Base-by-base conservation (phyloP, 2,797 vertebrate species). In the Mormyrops boulengeri region DNA sequence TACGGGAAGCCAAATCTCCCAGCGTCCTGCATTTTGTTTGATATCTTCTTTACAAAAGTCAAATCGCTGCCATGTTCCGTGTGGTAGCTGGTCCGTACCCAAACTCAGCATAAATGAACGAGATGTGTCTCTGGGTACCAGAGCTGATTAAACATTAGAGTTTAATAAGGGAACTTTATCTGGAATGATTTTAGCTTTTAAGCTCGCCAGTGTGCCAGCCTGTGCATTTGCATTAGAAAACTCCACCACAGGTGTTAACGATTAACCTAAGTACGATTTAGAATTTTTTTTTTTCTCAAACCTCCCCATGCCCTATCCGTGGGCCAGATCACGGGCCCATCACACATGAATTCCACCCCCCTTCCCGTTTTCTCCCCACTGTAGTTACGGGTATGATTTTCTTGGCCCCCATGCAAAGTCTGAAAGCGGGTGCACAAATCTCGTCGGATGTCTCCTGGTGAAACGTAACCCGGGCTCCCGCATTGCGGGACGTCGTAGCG, bases 161-260 rank as follows among this genome's bases (percentile, higher is more conserved):
- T 50, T 8, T 60, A 88, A 60, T 88, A 26, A 47, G 87, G 17
- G 38, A 57, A 12, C 26, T 19, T 87, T 17, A 57, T 57, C 52
- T 38, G 34, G 17, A 87, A 22, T n/a, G 53, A 57, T 19, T 30
- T 87, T 30, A 87, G 17, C 52, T 87, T 53, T 53, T 30, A 38
- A 34, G 57, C 22, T 55, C 3, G 85, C 50, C 30, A 57, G 47
- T 3, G 60, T 87, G 9, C 52, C 14, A 0, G 12, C 30, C 69
- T 9, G 9, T 7, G 69, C 17, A 34, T 87, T 87, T 49, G 55
- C 34, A 47, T 82, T 87, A 62, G 34, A 84, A 89, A 87, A 34
- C 84, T 14, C 3, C 12, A 38, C 80, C 89, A 86, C 88, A 89
- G 90, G 91, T 90, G 53, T 88, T 77, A 52, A 91, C 91, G 92